phyloP scores from a whole-genome alignment of 1,140 invertebrate genomes.

The Drosophila pectinifera region DNA sequence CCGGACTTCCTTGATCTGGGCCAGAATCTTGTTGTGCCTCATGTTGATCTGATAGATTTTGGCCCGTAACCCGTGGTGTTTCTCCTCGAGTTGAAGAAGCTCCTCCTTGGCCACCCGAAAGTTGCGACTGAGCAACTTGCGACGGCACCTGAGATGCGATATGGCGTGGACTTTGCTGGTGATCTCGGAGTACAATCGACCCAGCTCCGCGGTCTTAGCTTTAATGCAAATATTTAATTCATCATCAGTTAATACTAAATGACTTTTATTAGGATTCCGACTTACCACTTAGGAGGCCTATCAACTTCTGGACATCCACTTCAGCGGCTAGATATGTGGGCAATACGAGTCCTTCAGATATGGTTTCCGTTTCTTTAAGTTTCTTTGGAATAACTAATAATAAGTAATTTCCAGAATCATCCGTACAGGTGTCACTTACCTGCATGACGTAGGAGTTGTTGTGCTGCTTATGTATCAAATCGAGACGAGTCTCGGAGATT shows the following conservation, averaged over 20 bases:
- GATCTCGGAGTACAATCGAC: not conserved
- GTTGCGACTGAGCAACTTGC: conserved; percentile 13
- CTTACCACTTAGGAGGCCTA: not conserved
- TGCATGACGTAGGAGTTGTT: not conserved
- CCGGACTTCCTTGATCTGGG: not conserved
- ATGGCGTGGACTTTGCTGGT: conserved; percentile 10
- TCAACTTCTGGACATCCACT: conserved; percentile 1
- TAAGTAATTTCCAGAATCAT: too few relatives aligned
- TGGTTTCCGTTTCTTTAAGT: conserved; percentile 5
- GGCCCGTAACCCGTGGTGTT: not conserved
- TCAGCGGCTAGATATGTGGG: conserved; percentile 2
- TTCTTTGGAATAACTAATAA: not conserved
- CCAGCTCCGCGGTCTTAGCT: not conserved
- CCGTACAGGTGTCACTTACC: not conserved
- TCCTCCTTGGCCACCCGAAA: not conserved
- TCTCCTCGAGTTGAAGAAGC: not conserved
- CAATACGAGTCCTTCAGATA: not conserved
- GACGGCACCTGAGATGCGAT: conserved; percentile 19
- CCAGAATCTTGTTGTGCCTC: not conserved
- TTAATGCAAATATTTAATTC: not conserved
- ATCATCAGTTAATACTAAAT: not conserved
- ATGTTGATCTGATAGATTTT: not conserved
- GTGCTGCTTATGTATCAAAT: conserved; percentile 21
- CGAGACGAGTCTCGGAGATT: conserved; percentile 4
- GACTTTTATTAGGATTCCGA: too few relatives aligned